Conservation (phyloP, 2,888 invertebrate species). For the Cephus spinipes region DNA sequence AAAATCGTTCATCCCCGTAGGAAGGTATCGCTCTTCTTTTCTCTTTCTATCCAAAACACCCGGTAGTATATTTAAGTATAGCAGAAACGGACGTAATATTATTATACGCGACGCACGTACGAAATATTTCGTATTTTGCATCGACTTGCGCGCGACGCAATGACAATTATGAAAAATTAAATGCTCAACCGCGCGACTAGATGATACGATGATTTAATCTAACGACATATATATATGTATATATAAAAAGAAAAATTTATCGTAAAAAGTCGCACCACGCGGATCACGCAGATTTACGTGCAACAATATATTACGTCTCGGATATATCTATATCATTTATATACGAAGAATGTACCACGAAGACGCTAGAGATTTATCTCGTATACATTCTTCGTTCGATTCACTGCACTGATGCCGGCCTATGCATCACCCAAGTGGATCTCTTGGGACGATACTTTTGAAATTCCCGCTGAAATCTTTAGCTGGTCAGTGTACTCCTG, state of each 20-base stretch:
- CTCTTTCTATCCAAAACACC: background rate
- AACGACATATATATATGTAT: background rate
- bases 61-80: background rate
- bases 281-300: background rate
- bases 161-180: background rate
- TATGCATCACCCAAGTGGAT: background rate
- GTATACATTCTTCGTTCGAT: background rate
- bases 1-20: background rate
- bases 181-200: slow-evolving; percentile 2
- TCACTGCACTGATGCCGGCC: slow-evolving; percentile 6
- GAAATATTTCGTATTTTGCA: background rate
- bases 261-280: background rate
- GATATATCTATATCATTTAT: background rate
- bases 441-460: background rate
- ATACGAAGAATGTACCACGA: background rate
- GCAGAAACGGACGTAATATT: background rate
- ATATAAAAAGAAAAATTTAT: background rate
- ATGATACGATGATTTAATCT: background rate
- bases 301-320: background rate
- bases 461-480: background rate
- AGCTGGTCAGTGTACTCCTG: too few species aligned
- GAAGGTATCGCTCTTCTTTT: background rate
- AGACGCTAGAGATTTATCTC: background rate
- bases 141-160: background rate
- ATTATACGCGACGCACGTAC: background rate